phyloP scores from a whole-genome alignment of 92 coral and sea anemone genomes.

The Porites lobata region DNA sequence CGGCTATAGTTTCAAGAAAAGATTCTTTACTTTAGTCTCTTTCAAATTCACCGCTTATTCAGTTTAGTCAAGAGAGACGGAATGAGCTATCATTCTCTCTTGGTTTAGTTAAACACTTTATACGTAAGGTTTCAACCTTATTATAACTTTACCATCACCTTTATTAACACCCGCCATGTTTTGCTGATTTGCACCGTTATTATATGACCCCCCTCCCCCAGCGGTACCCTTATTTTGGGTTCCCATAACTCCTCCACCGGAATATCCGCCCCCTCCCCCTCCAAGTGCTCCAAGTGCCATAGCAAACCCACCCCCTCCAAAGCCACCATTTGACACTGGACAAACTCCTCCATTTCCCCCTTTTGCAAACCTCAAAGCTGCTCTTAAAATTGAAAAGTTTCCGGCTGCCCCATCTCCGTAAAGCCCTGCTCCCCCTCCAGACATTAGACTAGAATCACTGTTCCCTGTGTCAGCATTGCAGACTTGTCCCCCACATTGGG shows the following conservation, averaged over 20 bases:
- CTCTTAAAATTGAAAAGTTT: neutral
- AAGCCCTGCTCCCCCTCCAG: conserved; percentile 69
- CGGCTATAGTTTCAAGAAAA: too few relatives aligned
- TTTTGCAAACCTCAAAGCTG: conserved; percentile 46
- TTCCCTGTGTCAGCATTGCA: conserved; percentile 47
- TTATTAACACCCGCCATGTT: conserved; percentile 14
- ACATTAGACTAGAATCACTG: neutral
- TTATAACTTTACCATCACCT: conserved; percentile 17
- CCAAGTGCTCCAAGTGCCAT: conserved; percentile 5
- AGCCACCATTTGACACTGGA: conserved; percentile 53
- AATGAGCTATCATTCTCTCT: too few relatives aligned
- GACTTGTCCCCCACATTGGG: conserved; percentile 80
- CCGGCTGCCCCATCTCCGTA: conserved; percentile 51
- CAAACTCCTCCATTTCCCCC: conserved; percentile 70
- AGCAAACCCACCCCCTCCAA: conserved; percentile 61
- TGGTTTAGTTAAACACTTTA: too few relatives aligned
- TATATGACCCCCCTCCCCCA: conserved; percentile 76
- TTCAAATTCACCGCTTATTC: too few relatives aligned
- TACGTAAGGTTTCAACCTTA: neutral
- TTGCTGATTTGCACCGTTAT: conserved; percentile 6
- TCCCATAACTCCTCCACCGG: conserved; percentile 25
- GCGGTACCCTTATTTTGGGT: conserved; percentile 41
- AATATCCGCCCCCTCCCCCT: conserved; percentile 83
- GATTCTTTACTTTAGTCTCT: too few relatives aligned
- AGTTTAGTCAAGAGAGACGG: too few relatives aligned